A percentile compares a stretch with the other conserved stretches of the same genome.
Evolutionary conservation across 1,140 invertebrate genomes (phyloP).

Genomic region (Drosophila ironensis): DNA sequence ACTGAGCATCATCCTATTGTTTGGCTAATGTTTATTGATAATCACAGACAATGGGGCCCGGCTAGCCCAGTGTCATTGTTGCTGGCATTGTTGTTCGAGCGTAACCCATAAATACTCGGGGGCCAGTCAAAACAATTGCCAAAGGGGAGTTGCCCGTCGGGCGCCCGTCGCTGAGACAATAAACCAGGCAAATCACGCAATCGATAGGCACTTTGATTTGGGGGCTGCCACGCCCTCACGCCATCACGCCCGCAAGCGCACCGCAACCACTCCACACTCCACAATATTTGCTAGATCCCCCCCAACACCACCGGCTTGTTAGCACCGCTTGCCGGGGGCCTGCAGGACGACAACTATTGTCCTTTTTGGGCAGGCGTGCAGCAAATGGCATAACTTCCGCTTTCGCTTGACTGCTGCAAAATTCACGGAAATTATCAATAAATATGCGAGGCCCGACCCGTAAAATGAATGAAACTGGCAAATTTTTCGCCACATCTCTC

Average conservation of each 20-base stretch:
- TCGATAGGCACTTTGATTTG: slow-evolving; percentile 77
- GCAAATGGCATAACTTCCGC: slow-evolving; percentile 80
- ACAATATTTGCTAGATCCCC: background rate
- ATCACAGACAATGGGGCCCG: slow-evolving; percentile 72
- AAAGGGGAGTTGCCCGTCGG: slow-evolving; percentile 24
- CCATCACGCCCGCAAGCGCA: background rate
- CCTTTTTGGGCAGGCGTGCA: slow-evolving; percentile 64
- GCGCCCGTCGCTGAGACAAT: slow-evolving; percentile 60
- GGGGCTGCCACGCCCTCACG: slow-evolving; percentile 10
- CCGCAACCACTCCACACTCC: background rate
- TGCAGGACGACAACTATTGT: slow-evolving; percentile 56
- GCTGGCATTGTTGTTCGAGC: slow-evolving; percentile 53
- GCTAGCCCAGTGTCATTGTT: slow-evolving; percentile 46
- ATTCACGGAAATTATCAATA: slow-evolving; percentile 81
- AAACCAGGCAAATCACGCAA: slow-evolving; percentile 68
- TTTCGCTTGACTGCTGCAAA: slow-evolving; percentile 68
- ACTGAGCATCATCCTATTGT: slow-evolving; percentile 62
- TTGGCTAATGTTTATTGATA: slow-evolving; percentile 78
- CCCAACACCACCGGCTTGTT: background rate
- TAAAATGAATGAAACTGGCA: slow-evolving; percentile 51
- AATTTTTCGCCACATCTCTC: slow-evolving; percentile 50
- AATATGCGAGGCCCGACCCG: slow-evolving; percentile 73
- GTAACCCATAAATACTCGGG: slow-evolving; percentile 78
- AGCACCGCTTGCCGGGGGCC: background rate
- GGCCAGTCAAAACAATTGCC: slow-evolving; percentile 71